Conservation (phyloP, 1,140 invertebrate species). For the Drosophila murphyi region DNA sequence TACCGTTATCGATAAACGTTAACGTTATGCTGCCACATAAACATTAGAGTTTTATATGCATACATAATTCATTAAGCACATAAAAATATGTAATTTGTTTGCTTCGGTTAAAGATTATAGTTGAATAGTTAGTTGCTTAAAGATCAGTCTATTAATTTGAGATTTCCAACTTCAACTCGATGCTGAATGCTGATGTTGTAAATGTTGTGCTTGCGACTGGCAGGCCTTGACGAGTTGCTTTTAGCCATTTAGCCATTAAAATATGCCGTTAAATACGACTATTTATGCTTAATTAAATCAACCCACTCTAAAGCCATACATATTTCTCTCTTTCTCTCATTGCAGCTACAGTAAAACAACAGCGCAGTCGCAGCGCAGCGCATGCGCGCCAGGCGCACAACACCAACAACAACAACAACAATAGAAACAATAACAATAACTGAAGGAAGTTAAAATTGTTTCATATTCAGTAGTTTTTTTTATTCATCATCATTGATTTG, state of each 20-base stretch:
- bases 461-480: neutral
- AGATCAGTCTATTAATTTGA: neutral
- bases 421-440: neutral
- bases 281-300: conserved; percentile 27
- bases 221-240: conserved; percentile 15
- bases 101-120: too few species aligned
- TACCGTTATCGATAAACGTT: too few species aligned
- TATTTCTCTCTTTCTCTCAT: conserved; percentile 23
- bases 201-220: conserved; percentile 1
- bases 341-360: conserved; percentile 54
- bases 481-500: neutral
- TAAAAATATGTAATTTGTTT: too few species aligned
- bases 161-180: neutral
- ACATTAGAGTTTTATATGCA: too few species aligned
- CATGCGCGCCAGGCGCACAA: conserved; percentile 54
- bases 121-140: neutral
- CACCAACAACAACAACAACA: conserved; percentile 5
- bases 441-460: neutral
- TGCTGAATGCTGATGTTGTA: neutral
- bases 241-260: neutral
- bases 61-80: too few species aligned
- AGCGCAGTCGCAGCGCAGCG: conserved; percentile 51
- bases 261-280: neutral
- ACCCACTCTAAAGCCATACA: neutral
- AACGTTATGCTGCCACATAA: too few species aligned